Conservation (phyloP, 92 coral and sea anemone genomes). For the Bergia sp. region DNA sequence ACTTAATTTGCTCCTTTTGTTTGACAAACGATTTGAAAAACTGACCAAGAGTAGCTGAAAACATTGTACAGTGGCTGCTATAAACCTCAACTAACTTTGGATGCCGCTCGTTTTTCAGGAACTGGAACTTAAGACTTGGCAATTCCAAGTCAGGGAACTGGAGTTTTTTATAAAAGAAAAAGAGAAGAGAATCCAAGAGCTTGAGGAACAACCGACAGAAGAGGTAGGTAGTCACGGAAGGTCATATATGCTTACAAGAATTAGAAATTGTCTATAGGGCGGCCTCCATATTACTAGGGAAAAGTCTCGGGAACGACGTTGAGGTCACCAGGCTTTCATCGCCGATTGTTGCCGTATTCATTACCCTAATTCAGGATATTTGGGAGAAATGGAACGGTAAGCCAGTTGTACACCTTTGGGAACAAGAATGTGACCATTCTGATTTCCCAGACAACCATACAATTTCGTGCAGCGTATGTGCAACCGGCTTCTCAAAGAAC, state of each 20-base stretch:
- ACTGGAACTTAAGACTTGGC: slow-evolving; percentile 16
- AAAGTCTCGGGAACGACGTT: no score
- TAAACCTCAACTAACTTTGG: not conserved
- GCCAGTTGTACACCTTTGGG: no score
- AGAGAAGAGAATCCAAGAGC: slow-evolving; percentile 34
- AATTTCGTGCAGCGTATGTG: no score
- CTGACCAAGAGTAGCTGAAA: not conserved
- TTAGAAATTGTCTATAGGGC: no score
- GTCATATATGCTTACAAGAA: not conserved
- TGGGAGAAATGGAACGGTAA: no score
- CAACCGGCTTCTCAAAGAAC: no score
- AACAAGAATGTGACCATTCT: no score
- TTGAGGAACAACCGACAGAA: not conserved
- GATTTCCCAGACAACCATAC: no score
- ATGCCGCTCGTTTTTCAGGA: slow-evolving; percentile 11
- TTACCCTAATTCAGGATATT: not conserved
- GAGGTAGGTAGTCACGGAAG: slow-evolving; percentile 8
- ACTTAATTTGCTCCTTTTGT: no score
- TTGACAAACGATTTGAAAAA: not conserved
- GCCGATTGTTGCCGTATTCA: not conserved
- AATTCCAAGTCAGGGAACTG: slow-evolving; percentile 15
- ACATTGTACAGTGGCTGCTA: not conserved
- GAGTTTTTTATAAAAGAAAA: slow-evolving; percentile 17
- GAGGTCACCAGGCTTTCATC: not conserved
- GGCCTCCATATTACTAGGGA: no score